Base-by-base conservation (phyloP, 2,888 invertebrate genomes). In the Mesoligia furuncula region DNA sequence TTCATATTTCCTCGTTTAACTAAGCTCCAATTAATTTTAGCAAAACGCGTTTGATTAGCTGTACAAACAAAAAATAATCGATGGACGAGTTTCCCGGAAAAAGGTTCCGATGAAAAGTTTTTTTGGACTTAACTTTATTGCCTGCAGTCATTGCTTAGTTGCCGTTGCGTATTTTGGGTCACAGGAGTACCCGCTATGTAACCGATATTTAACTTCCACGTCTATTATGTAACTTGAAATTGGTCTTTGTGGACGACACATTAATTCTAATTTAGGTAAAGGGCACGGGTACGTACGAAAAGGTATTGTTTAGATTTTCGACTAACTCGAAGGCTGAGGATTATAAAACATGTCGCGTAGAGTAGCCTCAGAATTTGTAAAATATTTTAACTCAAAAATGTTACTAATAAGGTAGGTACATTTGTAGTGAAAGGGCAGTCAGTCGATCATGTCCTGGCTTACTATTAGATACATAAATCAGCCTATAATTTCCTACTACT, bases 181-280 rank as follows among this genome's bases (percentile, higher is more conserved):
- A 73, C 75, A 45, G 69, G 13, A 71, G 51, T 73, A 42, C 13
- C 39, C 24, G 15, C 54, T 65, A 59, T 64, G 15, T 57, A 73
- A 45, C 54, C 59, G 9, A 88, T 86, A 86, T 83, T 80, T 83
- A 59, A 73, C 73, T 75, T 73, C 13, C 27, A 73, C 27, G 73
- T 74, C 72, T 74, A 77, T 72, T 85, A 88, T 66, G 66, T 70
- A 59, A 72, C 73, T 75, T 75, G 39, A 86, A 86, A 88, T 88
- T 78, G 75, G 73, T 76, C 66, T 75, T 78, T 70, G 74, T 73
- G 76, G 80, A 70, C 73, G 59, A 72, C 64, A 74, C 76, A 83
- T 88, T 83, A 48, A 71, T 87, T 81, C 59, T 81, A 54, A 85
- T 85, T 87, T 70, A 73, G 57, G 72, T 57, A 65, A 87, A 75